Base-by-base conservation (phyloP, 1,140 invertebrate genomes). In the Phthorimaea operculella region DNA sequence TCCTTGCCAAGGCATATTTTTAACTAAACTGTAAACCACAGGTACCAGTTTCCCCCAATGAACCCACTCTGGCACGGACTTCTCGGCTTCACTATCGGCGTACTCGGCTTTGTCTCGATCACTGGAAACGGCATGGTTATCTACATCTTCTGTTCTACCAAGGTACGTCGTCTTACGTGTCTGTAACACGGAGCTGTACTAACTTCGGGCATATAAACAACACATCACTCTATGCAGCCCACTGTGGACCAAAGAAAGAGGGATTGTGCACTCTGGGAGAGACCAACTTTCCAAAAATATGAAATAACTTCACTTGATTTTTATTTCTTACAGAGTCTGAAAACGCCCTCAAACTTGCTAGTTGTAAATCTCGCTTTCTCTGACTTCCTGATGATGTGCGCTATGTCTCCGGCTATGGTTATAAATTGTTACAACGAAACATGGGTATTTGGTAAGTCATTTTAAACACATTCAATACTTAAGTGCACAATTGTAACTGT, bases 381-480 rank as follows among this genome's bases (percentile, higher is more conserved):
- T 9, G 94, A 97, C 73, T 95, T 96, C 69, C 80, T 91, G 36
- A 96, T 97, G 92, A 96, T 96, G 93, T 86, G 92, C 55, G 83
- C 82, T 54, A 94, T 95, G 91, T 89, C 91, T 60, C 93, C 94
- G 18, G 88, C 93, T 56, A 95, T 96, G 93, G 90, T 94, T 33
- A 89, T 94, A 58, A 96, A 94, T 83, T 93, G 94, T 78, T 95
- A 93, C 71, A 89, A 92, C 65, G 93, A 95, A 86, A 95, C 93
- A 8, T 96, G 94, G 94, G 89, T 93, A 49, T 88, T 94, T 53
- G 94, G 90, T 91, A 62, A 72, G 79, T 74, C 60, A 15, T 28
- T 28, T 6, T 28, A 28, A 28, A 28, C 2, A 28, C 6, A 28
- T 28, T 9, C 1, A 47, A 15, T 47, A 14, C n/a, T 12, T 39